Evolutionary conservation across 2,113 vertebrate species (phyloP), one percentile per base, ranked within the genome.

Genomic region (Tor tambroides): DNA sequence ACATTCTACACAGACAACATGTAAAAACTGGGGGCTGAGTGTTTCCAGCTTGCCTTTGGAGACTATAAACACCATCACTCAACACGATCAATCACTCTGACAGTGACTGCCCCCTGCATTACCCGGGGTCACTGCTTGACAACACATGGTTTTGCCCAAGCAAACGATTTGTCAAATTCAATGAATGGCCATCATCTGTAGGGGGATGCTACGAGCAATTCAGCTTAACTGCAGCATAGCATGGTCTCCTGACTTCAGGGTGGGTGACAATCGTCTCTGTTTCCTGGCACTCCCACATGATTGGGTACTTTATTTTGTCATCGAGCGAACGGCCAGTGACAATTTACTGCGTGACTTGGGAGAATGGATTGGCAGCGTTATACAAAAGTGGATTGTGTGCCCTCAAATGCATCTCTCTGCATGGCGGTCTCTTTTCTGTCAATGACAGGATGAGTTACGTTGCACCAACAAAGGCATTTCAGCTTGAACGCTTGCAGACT

Each of bases 101-200:
- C 76, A 61, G 77, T 19, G 35, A 59, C 23, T 61, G 67, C n/a
- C 23, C 51, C 83, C n/a, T 63, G 35, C 19, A 10, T 71, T 11
- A 30, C 65, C 77, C 51, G n/a, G 17, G 78, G 77, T 86, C 67
- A 81, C 49, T 59, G 65, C 77, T 81, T 81, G 67, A 81, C 85
- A 72, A 81, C 77, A 74, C 43, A 56, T 28, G 51, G 67, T 81
- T 86, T 81, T 86, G 65, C 85, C 78, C 49, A 69, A 86, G 79
- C 49, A 56, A 80, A 81, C 30, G 17, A 74, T 86, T 86, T 86
- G 85, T 86, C 85, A 86, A 80, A 72, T 74, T 32, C 78, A 86
- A 74, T 81, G 46, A 86, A 86, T 43, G 77, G 49, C n/a, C 15
- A 74, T 79, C 67, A 72, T 86, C 71, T 81, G 78, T 72, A 81